A percentile compares a stretch with the other conserved stretches of the same genome.
Evolutionary conservation across 1,140 invertebrate genomes (phyloP).

Genomic region (Lepidotrigona ventralis): DNA sequence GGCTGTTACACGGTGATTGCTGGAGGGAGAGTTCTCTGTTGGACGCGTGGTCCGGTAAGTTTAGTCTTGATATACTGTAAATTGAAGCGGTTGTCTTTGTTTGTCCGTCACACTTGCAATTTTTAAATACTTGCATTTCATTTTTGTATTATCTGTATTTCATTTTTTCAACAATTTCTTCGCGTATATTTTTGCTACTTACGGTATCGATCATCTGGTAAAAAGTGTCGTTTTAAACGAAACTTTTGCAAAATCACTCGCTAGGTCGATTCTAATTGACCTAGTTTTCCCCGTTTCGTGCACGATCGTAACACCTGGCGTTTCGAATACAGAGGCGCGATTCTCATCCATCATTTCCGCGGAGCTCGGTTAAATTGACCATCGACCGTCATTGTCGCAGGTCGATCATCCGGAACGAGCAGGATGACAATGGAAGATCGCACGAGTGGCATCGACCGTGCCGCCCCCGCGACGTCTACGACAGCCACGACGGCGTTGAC

Average conservation of each 20-base stretch:
- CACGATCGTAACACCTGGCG: constrained; percentile 39
- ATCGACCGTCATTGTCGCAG: constrained; percentile 55
- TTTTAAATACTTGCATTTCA: background rate
- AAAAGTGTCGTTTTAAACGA: background rate
- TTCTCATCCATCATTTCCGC: constrained; percentile 40
- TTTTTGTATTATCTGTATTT: background rate
- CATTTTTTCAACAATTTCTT: background rate
- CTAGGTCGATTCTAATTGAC: constrained; percentile 21
- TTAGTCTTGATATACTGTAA: background rate
- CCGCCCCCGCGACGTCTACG: constrained; percentile 72
- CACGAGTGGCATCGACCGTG: constrained; percentile 76
- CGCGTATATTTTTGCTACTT: background rate
- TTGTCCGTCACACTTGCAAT: background rate
- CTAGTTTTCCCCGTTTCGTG: constrained; percentile 2
- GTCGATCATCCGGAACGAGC: constrained; percentile 62
- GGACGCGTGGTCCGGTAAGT: constrained; percentile 49
- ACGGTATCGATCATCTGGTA: background rate
- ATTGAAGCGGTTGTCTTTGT: background rate
- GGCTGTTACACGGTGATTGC: background rate
- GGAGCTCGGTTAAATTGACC: constrained; percentile 48
- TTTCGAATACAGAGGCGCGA: constrained; percentile 28
- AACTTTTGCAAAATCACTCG: background rate
- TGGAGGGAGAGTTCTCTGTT: background rate
- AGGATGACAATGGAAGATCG: constrained; percentile 81
- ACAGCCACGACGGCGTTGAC: constrained; percentile 61